Percentiles rank a stretch among this genome's conserved stretches.
phyloP scores from a whole-genome alignment of 1,140 invertebrate species.

The Bilobella aurantiaca region DNA sequence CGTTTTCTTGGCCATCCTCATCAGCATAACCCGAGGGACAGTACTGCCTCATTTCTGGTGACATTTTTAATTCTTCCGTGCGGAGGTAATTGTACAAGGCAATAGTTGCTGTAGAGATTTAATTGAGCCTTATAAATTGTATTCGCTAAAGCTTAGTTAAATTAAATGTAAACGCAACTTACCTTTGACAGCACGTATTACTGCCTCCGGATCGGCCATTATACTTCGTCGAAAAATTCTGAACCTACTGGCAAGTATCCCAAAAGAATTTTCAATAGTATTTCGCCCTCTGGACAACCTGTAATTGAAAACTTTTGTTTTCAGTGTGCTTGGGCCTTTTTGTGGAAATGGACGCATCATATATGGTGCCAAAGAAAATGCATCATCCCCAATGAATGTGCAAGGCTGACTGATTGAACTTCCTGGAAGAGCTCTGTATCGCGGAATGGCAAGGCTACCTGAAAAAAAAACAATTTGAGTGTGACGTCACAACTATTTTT shows the following conservation, averaged over 20 bases:
- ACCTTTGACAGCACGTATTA: background rate
- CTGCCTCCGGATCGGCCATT: background rate
- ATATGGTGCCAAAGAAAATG: conserved; percentile 34
- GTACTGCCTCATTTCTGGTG: background rate
- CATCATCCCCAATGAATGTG: conserved; percentile 36
- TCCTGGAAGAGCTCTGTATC: conserved; percentile 19
- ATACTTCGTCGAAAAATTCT: conserved; percentile 22
- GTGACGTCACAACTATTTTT: background rate
- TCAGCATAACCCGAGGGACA: background rate
- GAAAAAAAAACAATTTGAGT: background rate
- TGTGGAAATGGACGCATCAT: conserved; percentile 40
- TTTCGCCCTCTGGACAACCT: conserved; percentile 36
- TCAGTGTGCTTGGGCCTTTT: background rate
- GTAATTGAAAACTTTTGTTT: conserved; percentile 17
- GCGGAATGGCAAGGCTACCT: conserved; percentile 18
- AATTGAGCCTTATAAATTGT: background rate
- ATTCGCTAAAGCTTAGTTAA: background rate
- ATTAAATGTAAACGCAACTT: background rate
- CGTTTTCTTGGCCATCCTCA: background rate
- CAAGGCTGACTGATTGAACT: conserved; percentile 1
- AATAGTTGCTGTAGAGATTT: background rate
- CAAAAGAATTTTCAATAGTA: conserved; percentile 46
- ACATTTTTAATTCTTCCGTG: background rate
- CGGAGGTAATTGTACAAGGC: conserved; percentile 7
- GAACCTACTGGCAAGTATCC: conserved; percentile 42